A percentile compares a stretch with the other conserved stretches of the same genome.
Evolutionary conservation across 2,888 invertebrate species (phyloP).

Genomic region (Coleophora deauratella): DNA sequence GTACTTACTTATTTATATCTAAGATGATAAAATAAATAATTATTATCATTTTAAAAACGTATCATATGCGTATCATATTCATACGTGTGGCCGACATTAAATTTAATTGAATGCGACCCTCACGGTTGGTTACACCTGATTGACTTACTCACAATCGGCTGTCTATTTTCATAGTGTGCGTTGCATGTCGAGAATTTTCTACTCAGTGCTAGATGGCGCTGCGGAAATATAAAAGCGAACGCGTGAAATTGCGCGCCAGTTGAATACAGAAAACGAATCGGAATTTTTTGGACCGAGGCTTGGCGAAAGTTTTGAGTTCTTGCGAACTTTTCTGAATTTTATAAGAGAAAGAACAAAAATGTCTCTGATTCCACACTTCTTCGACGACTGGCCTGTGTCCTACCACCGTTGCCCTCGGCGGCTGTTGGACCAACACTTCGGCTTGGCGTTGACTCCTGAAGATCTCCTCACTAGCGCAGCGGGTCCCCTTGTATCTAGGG

Average conservation of each 20-base stretch:
- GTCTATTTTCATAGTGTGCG: too few species aligned
- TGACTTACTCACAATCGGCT: too few species aligned
- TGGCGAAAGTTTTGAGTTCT: too few species aligned
- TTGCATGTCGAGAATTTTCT: slow-evolving; percentile 30
- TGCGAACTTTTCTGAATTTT: too few species aligned
- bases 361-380: slow-evolving; percentile 41
- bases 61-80: too few species aligned
- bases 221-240: slow-evolving; percentile 26
- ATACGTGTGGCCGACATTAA: too few species aligned
- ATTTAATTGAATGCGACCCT: too few species aligned
- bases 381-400: slow-evolving; percentile 24
- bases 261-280: slow-evolving; percentile 14
- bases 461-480: slow-evolving; percentile 47
- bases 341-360: slow-evolving; percentile 21
- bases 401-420: slow-evolving; percentile 37
- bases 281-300: too few species aligned
- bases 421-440: slow-evolving; percentile 70
- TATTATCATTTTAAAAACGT: too few species aligned
- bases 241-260: slow-evolving; percentile 14
- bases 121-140: too few species aligned
- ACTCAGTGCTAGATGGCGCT: slow-evolving; percentile 46
- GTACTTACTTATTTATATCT: too few species aligned
- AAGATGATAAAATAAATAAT: too few species aligned
- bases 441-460: slow-evolving; percentile 62
- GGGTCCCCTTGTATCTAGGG: slow-evolving; percentile 33